Percentiles rank a stretch among this genome's conserved stretches.
phyloP scores from a whole-genome alignment of 2,888 invertebrate genomes.

The Dichetophora obliterata region DNA sequence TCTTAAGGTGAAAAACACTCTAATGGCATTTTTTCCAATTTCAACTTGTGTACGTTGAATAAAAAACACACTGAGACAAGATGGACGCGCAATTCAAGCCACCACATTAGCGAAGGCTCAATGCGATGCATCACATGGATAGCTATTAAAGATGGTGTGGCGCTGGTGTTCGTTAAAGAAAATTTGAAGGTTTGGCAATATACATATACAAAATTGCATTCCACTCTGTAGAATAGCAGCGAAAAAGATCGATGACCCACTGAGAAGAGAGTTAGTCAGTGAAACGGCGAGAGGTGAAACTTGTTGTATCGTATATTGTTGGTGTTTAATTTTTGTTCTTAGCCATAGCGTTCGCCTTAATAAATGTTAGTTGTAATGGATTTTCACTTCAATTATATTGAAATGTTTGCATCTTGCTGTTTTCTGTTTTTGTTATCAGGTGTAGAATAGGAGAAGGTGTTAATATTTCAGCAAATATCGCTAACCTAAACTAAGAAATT shows the following conservation, averaged over 20 bases:
- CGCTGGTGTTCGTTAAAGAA: neutral
- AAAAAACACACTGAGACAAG: slow-evolving; percentile 14
- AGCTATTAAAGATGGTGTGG: slow-evolving; percentile 57
- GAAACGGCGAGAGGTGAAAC: neutral
- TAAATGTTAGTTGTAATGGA: slow-evolving; percentile 38
- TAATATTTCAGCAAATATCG: too few species aligned
- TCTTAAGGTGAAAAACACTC: slow-evolving; percentile 46
- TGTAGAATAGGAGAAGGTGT: too few species aligned
- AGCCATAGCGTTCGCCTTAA: slow-evolving; percentile 22
- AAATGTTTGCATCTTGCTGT: too few species aligned
- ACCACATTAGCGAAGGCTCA: slow-evolving; percentile 39
- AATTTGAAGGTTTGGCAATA: slow-evolving; percentile 55
- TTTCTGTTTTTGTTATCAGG: slow-evolving; percentile 32
- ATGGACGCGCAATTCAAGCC: slow-evolving; percentile 41
- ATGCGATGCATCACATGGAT: slow-evolving; percentile 62
- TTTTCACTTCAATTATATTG: slow-evolving; percentile 3
- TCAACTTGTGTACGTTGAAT: slow-evolving; percentile 64
- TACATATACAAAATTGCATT: slow-evolving; percentile 39
- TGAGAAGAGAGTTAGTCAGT: slow-evolving; percentile 35
- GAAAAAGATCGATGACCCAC: slow-evolving; percentile 46
- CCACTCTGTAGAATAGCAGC: neutral
- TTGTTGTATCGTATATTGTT: slow-evolving; percentile 8
- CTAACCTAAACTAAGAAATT: too few species aligned
- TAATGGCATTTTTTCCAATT: slow-evolving; percentile 54
- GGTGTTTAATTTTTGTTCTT: slow-evolving; percentile 47